These are phyloP conservation scores for Callimorpha dominula DNA, from an alignment of 2,888 invertebrate species.

Conservation along the genomic window DNA sequence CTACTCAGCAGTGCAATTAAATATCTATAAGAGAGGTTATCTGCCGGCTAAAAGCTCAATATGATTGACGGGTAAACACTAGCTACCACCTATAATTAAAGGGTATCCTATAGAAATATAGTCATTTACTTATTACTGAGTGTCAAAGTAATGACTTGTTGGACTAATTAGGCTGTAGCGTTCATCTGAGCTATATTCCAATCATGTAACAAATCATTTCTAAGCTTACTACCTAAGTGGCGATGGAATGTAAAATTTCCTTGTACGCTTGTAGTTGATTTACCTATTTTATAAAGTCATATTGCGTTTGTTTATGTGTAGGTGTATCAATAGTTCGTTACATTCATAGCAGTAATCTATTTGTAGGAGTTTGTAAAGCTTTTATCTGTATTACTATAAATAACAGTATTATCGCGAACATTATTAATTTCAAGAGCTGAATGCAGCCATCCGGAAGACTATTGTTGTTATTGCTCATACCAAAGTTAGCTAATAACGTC, in stretches of 20 bases:
- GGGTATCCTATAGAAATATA: constrained; percentile 38
- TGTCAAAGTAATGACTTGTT: constrained; percentile 46
- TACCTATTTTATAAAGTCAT: constrained; percentile 33
- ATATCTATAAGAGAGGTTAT: constrained; percentile 40
- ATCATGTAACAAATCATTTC: constrained; percentile 44
- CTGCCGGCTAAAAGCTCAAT: constrained; percentile 40
- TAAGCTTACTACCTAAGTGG: constrained; percentile 50
- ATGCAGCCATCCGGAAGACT: constrained; percentile 37
- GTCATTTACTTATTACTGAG: constrained; percentile 45
- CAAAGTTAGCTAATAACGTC: constrained; percentile 29
- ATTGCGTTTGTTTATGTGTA: constrained; percentile 39
- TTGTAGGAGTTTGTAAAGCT: constrained; percentile 40
- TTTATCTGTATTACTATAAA: constrained; percentile 50
- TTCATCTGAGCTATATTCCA: constrained; percentile 31
- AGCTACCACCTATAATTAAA: constrained; percentile 46
- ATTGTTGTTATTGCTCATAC: constrained; percentile 41
- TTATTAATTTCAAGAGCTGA: constrained; percentile 46
- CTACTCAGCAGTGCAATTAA: constrained; percentile 31
- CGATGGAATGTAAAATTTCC: constrained; percentile 54
- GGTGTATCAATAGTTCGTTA: constrained; percentile 53
- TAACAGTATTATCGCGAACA: constrained; percentile 40
- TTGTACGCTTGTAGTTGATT: constrained; percentile 20
- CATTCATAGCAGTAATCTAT: constrained; percentile 41
- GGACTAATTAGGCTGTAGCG: constrained; percentile 46
- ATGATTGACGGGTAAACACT: constrained; percentile 42